Evolutionary conservation across 2,113 vertebrate genomes (phyloP).

Genomic region (Sapajus apella): DNA sequence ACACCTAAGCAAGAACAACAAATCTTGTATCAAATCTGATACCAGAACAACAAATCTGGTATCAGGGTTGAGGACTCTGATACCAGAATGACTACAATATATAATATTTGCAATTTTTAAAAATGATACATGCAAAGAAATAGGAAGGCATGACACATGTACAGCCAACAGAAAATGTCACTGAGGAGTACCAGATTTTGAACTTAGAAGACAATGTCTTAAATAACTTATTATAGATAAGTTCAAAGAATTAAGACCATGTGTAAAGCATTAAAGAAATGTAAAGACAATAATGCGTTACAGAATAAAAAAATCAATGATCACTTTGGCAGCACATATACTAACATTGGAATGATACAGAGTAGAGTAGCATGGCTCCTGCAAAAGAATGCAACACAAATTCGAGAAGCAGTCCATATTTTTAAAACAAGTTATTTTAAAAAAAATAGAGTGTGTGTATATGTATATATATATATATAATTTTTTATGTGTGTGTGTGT

Average conservation of each 20-base stretch:
- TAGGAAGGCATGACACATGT: not conserved
- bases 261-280: not conserved
- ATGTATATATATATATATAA: too few relatives aligned
- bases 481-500: too few relatives aligned
- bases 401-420: too few relatives aligned
- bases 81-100: not conserved
- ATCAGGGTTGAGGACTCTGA: fast-evolving
- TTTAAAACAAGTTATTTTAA: too few relatives aligned
- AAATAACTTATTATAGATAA: not conserved
- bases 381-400: not conserved
- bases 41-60: not conserved
- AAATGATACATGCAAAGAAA: not conserved
- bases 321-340: not conserved
- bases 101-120: not conserved
- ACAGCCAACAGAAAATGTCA: not conserved
- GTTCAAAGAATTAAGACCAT: not conserved
- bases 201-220: not conserved
- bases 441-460: not conserved
- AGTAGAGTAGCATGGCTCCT: not conserved
- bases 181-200: not conserved
- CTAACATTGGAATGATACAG: not conserved
- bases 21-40: too few relatives aligned
- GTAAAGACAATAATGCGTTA: not conserved
- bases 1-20: not conserved
- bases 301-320: not conserved